Evolutionary conservation across 2,888 invertebrate genomes (phyloP).

Genomic region (Noctua fimbriata): DNA sequence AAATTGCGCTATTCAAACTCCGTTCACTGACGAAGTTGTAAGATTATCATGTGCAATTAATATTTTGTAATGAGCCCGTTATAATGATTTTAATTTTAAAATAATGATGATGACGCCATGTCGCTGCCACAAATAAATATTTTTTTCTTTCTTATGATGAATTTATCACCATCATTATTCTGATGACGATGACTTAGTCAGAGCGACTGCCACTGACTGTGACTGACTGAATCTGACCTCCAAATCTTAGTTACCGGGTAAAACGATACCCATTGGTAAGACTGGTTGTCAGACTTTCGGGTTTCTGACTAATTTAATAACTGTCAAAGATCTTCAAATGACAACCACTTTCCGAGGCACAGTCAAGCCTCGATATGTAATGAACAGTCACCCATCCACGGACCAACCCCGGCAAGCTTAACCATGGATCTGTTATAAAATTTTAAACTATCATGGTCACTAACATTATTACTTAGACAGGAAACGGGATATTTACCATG

Average conservation of each 20-base stretch:
- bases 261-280: not conserved
- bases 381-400: not conserved
- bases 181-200: not conserved
- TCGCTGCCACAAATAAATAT: too few relatives aligned
- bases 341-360: not conserved
- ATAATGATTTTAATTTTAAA: not conserved
- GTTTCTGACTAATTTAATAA: not conserved
- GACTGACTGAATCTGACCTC: not conserved
- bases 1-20: too few relatives aligned
- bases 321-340: not conserved
- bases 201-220: not conserved
- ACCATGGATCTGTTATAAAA: not conserved
- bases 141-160: not conserved
- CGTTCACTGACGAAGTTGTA: not conserved
- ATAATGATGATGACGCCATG: not conserved
- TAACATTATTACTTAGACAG: too few relatives aligned
- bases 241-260: not conserved
- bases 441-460: too few relatives aligned
- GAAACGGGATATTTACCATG: too few relatives aligned
- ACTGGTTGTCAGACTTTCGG: not conserved
- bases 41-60: not conserved
- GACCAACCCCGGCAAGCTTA: not conserved
- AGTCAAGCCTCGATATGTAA: not conserved
- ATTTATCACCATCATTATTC: not conserved
- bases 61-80: fast-evolving